Percentiles rank a stretch among this genome's conserved stretches.
phyloP scores from a whole-genome alignment of 2,797 vertebrate species.

The Chlorospingus semifuscus region DNA sequence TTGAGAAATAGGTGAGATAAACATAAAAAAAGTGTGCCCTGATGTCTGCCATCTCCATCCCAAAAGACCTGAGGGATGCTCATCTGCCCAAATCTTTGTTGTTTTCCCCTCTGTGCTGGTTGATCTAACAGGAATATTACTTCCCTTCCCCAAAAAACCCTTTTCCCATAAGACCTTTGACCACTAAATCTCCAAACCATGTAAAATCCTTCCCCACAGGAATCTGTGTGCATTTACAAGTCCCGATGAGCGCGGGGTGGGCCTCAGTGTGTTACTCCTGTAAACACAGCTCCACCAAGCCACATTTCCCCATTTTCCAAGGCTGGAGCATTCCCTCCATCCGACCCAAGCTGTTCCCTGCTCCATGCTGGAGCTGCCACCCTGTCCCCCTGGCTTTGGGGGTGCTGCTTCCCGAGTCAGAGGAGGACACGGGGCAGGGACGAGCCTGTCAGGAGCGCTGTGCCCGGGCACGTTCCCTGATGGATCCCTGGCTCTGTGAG shows the following conservation, averaged over 20 bases:
- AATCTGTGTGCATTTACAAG: not conserved
- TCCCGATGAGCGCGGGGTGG: accelerated
- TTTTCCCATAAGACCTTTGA: accelerated
- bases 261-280: not conserved
- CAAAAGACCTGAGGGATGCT: not conserved
- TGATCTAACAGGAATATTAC: not conserved
- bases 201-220: not conserved
- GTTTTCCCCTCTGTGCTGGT: accelerated
- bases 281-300: not conserved
- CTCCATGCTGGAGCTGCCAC: not conserved
- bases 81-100: not conserved
- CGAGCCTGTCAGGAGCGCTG: not conserved
- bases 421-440: not conserved
- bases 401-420: not conserved
- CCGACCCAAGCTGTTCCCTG: not conserved
- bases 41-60: not conserved
- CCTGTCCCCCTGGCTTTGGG: not conserved
- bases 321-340: not conserved
- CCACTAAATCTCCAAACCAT: not conserved
- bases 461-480: not conserved
- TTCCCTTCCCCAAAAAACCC: accelerated
- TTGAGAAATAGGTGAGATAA: not conserved
- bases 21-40: too few relatives aligned
- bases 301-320: accelerated
- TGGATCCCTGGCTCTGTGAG: not conserved